Evolutionary conservation across 2,113 vertebrate species (phyloP).

Genomic region (Brachypteracias leptosomus): DNA sequence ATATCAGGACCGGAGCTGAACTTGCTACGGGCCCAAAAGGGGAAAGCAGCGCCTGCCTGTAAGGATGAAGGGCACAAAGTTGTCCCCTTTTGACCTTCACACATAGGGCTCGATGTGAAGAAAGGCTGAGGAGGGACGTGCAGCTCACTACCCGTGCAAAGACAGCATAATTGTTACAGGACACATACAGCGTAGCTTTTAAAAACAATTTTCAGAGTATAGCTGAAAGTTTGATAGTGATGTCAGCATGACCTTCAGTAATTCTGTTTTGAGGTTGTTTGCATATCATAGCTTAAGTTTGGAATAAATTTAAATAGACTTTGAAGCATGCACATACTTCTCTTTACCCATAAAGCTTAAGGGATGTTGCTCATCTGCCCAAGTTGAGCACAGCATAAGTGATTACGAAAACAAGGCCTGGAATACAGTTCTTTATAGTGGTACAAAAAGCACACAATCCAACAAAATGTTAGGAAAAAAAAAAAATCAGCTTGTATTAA

Average conservation of each 20-base stretch:
- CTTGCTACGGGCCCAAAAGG: background rate
- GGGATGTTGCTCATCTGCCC: rapidly evolving
- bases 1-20: rapidly evolving
- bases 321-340: background rate
- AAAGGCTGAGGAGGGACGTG: background rate
- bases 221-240: background rate
- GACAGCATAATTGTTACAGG: rapidly evolving
- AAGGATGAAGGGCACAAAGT: background rate
- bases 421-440: background rate
- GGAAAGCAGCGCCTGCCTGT: background rate
- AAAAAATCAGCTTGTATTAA: background rate
- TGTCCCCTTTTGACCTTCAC: background rate
- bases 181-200: no score
- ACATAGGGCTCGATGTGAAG: background rate
- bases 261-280: background rate
- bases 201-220: background rate
- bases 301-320: background rate
- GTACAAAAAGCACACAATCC: background rate
- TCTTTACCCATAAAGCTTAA: background rate
- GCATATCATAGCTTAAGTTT: rapidly evolving
- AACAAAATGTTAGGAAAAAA: background rate
- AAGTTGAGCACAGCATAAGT: rapidly evolving
- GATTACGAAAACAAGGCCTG: background rate
- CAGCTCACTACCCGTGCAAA: rapidly evolving
- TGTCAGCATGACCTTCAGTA: background rate